Evolutionary conservation across 2,888 invertebrate species (phyloP).

Genomic region (Melanchra persicariae): DNA sequence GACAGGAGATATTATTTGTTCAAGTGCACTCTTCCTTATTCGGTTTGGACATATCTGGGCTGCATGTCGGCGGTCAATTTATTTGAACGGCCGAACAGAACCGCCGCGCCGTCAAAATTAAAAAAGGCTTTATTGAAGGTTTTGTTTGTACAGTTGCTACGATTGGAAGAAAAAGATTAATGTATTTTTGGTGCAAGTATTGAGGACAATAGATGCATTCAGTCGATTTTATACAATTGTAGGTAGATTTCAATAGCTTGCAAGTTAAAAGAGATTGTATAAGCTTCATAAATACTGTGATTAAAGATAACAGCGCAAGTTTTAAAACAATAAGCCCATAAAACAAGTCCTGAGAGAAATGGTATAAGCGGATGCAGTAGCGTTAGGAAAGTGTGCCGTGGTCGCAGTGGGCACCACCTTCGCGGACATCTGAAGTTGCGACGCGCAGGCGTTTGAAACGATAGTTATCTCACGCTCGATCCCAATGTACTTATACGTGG

Average conservation of each 20-base stretch:
- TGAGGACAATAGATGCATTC: slow-evolving; percentile 27
- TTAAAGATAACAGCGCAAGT: slow-evolving; percentile 42
- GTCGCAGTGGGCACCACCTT: slow-evolving; percentile 73
- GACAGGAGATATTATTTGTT: slow-evolving; percentile 81
- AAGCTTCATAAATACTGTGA: slow-evolving; percentile 30
- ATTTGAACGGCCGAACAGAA: slow-evolving; percentile 63
- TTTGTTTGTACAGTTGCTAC: slow-evolving; percentile 63
- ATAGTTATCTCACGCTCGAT: slow-evolving; percentile 79
- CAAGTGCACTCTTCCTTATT: slow-evolving; percentile 86
- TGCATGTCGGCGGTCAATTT: slow-evolving; percentile 69
- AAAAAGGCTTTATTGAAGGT: slow-evolving; percentile 64
- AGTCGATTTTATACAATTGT: slow-evolving; percentile 12
- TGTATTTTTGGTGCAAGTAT: slow-evolving; percentile 21
- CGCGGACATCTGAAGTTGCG: slow-evolving; percentile 74
- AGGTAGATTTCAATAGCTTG: slow-evolving; percentile 3
- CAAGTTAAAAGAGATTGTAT: slow-evolving; percentile 10
- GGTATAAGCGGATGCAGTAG: slow-evolving; percentile 81
- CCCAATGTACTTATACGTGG: slow-evolving; percentile 71
- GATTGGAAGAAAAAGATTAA: slow-evolving; percentile 33
- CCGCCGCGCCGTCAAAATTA: slow-evolving; percentile 62
- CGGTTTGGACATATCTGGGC: slow-evolving; percentile 66
- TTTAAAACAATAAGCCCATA: slow-evolving; percentile 75
- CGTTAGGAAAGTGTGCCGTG: slow-evolving; percentile 86
- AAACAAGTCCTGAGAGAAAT: slow-evolving; percentile 80
- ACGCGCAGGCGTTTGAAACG: slow-evolving; percentile 69